Percentiles rank a stretch among this genome's conserved stretches.
Evolutionary conservation across 1,140 invertebrate genomes (phyloP).

Genomic region (Aporrectodea caliginosa): DNA sequence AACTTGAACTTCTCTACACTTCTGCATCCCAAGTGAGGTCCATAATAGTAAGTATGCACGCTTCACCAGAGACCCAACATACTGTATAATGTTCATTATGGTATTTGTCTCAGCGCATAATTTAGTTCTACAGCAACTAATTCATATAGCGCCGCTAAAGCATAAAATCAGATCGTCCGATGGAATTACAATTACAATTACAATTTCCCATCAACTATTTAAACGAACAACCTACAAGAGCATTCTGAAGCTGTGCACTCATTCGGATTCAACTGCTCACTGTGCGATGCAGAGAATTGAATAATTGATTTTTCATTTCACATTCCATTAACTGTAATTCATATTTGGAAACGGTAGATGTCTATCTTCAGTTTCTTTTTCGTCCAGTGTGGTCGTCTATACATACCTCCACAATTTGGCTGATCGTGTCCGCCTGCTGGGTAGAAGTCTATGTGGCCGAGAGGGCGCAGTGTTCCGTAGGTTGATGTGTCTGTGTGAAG

Average conservation of each 20-base stretch:
- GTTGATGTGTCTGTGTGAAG: slow-evolving; percentile 83
- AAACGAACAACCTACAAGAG: not conserved
- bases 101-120: no score
- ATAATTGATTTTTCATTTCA: not conserved
- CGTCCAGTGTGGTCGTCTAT: not conserved
- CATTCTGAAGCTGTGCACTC: not conserved
- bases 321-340: no score
- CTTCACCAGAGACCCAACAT: no score
- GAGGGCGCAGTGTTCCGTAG: not conserved
- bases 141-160: no score
- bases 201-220: no score
- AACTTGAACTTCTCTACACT: no score
- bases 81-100: no score
- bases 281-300: not conserved
- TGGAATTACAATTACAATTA: no score
- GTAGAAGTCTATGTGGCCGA: slow-evolving; percentile 48
- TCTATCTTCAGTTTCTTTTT: not conserved
- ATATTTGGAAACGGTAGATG: not conserved
- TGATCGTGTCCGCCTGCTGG: slow-evolving; percentile 42
- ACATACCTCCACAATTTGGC: slow-evolving; percentile 40
- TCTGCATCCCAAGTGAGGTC: no score
- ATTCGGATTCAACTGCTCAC: not conserved
- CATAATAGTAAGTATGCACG: no score
- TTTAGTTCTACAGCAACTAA: no score
- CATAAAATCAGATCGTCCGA: no score